Evolutionary conservation across 64 coral and sea anemone species (phyloP).

Genomic region (Stichodactyla mertensii): DNA sequence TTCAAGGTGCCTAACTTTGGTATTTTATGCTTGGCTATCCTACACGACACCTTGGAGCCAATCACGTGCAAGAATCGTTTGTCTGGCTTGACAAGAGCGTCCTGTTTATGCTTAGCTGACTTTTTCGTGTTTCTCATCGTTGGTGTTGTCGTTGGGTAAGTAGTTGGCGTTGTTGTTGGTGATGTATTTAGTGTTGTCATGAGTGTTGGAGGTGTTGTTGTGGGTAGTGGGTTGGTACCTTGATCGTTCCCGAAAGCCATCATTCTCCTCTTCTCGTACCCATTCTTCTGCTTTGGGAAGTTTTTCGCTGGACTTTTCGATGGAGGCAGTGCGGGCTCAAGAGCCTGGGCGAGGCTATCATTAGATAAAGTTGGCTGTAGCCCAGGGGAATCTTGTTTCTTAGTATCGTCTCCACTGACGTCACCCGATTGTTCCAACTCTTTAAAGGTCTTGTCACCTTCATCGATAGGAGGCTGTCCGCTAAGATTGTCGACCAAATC

Average conservation of each 20-base stretch:
- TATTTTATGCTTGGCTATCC: constrained; percentile 40
- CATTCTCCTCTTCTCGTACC: not conserved
- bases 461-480: not conserved
- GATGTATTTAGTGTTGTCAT: not conserved
- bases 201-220: not conserved
- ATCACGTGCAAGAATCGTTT: constrained; percentile 59
- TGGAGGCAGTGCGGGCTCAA: not conserved
- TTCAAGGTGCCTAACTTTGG: constrained; percentile 48
- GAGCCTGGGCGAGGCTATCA: not conserved
- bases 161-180: constrained; percentile 1
- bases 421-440: constrained; percentile 15
- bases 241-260: not conserved
- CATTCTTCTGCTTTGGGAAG: not conserved
- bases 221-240: not conserved
- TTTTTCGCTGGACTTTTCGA: not conserved
- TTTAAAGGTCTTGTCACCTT: constrained; percentile 2
- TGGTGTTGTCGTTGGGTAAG: not conserved
- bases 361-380: not conserved
- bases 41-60: constrained; percentile 70
- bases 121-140: not conserved
- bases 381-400: not conserved
- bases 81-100: constrained; percentile 6
- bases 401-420: not conserved
- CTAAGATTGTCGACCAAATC: not conserved
- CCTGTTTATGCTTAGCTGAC: constrained; percentile 1